A percentile compares a stretch with the other conserved stretches of the same genome.
These are phyloP conservation scores for Bambusicola thoracicus DNA, from an alignment of 2,113 vertebrate species.

Conservation along the genomic window DNA sequence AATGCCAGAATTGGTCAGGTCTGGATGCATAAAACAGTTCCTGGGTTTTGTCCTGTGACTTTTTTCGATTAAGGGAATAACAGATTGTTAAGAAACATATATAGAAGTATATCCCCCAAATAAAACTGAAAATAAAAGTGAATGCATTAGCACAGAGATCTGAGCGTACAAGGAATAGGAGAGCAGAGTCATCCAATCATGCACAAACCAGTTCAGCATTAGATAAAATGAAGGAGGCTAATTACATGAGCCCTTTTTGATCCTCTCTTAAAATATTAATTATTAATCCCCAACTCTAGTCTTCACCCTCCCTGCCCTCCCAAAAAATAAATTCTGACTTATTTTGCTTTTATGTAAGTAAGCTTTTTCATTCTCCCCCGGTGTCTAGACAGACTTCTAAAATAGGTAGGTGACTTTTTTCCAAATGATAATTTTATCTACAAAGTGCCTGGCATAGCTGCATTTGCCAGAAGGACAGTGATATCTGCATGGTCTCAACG, in stretches of 20 bases:
- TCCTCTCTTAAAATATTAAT: not conserved
- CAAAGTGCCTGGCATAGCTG: not conserved
- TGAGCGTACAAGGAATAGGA: not conserved
- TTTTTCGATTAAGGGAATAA: not conserved
- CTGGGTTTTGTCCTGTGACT: not conserved
- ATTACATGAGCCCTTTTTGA: conserved; percentile 8
- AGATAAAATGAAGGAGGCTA: not conserved
- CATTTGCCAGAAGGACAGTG: not conserved
- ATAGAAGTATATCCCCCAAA: not conserved
- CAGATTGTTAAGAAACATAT: not conserved
- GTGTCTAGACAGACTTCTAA: not conserved
- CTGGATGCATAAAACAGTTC: not conserved
- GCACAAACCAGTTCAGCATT: not conserved
- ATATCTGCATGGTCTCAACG: not conserved
- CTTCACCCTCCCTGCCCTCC: too few relatives aligned
- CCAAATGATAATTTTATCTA: not conserved
- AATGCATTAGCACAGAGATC: not conserved
- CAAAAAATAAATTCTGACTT: not conserved
- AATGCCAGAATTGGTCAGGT: not conserved
- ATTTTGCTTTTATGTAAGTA: not conserved
- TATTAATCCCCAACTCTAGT: not conserved
- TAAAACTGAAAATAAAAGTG: not conserved
- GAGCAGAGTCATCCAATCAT: not conserved
- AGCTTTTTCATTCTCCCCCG: not conserved
- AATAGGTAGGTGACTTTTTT: not conserved